phyloP scores from a whole-genome alignment of 1,140 invertebrate genomes.

The Drosophila pseudoananassae region DNA sequence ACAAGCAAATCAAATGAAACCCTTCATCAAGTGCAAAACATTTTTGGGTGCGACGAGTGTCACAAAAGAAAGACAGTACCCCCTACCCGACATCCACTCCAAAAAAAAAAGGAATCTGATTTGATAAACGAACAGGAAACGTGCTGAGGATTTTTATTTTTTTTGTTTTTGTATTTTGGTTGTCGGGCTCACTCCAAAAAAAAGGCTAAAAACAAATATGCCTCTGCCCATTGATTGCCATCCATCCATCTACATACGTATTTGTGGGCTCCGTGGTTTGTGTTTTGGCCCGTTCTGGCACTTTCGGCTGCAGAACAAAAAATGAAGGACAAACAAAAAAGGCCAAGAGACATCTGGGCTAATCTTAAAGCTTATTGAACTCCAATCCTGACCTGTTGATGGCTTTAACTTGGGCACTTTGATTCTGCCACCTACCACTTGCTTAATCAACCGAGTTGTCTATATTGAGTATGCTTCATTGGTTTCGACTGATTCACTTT shows the following conservation, averaged over 20 bases:
- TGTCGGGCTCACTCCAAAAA: conserved; percentile 6
- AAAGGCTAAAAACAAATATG: conserved; percentile 56
- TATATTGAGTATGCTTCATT: conserved; percentile 37
- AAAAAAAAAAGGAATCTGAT: conserved; percentile 30
- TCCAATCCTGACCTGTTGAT: conserved; percentile 41
- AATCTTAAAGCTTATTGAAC: conserved; percentile 47
- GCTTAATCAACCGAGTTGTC: conserved; percentile 53
- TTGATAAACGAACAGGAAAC: conserved; percentile 53
- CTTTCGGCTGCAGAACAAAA: not conserved
- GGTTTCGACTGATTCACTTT: conserved; percentile 34
- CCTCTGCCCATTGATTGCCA: conserved; percentile 28
- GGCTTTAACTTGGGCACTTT: conserved; percentile 17
- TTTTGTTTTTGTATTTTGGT: conserved; percentile 21
- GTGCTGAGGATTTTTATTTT: conserved; percentile 41
- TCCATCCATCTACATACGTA: conserved; percentile 44
- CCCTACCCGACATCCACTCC: conserved; percentile 6
- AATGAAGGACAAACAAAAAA: conserved; percentile 3
- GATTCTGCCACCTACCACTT: conserved; percentile 5
- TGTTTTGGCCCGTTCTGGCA: conserved; percentile 7
- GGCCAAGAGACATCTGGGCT: conserved; percentile 29
- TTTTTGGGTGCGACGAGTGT: conserved; percentile 61
- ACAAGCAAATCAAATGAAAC: conserved; percentile 78
- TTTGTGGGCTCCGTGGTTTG: conserved; percentile 56
- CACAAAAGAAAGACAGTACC: conserved; percentile 52
- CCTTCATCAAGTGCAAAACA: conserved; percentile 75